Evolutionary conservation across 2,113 vertebrate genomes (phyloP).

Genomic region (Cryptotis parvus): DNA sequence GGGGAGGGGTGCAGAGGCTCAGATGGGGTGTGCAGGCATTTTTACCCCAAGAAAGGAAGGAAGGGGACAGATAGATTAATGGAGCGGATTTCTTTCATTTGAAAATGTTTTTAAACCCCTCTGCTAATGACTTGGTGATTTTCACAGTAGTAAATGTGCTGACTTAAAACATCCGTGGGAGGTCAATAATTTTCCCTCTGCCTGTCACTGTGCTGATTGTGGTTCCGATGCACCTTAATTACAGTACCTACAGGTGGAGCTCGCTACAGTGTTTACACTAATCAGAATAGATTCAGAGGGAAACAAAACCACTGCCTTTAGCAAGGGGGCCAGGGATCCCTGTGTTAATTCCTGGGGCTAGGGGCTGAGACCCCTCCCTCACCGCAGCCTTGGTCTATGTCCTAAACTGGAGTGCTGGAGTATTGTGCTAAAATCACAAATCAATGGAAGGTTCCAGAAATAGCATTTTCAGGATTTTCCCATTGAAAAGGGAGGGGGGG

Average conservation of each 20-base stretch:
- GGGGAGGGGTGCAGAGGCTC: background rate
- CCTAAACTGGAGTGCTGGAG: background rate
- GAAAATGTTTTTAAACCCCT: slow-evolving; percentile 51
- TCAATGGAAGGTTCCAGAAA: background rate
- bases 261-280: slow-evolving; percentile 59
- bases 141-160: slow-evolving; percentile 75
- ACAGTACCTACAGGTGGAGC: slow-evolving; percentile 63
- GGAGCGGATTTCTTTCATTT: background rate
- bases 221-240: slow-evolving; percentile 69
- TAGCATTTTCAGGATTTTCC: background rate
- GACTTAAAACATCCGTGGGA: slow-evolving; percentile 74
- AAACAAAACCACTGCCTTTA: slow-evolving; percentile 47
- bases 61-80: slow-evolving; percentile 37
- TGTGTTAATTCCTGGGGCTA: background rate
- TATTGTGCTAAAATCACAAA: background rate
- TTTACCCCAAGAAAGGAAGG: background rate
- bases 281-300: slow-evolving; percentile 68
- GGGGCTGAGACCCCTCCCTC: background rate
- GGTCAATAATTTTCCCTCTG: slow-evolving; percentile 70
- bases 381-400: background rate
- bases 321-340: no score
- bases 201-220: slow-evolving; percentile 63
- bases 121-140: slow-evolving; percentile 72
- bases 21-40: rapidly evolving
- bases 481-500: background rate